Evolutionary conservation across 2,888 invertebrate genomes (phyloP), one percentile per base, ranked within the genome.

Genomic region (Thymelicus lineola): DNA sequence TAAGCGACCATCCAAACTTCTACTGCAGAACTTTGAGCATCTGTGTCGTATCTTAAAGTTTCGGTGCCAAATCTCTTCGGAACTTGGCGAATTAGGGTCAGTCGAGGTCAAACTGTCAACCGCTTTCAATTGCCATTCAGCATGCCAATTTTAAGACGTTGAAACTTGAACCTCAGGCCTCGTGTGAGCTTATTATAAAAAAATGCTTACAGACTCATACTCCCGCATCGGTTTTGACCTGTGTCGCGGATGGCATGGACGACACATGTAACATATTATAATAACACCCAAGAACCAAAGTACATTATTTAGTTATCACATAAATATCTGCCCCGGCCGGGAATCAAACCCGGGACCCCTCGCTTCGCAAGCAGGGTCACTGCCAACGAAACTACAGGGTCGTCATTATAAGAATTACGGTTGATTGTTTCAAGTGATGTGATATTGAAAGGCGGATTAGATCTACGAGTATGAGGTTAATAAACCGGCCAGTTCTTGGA

Each of bases 81-180:
- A 68, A 62, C 55, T 68, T 55, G 45, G 61, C 35, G 55, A 62
- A 68, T 68, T 68, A 68, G 45, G 68, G 68, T 62, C 62, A 68
- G 55, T 15, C 35, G 35, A 57, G 61, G 62, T 55, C 68, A 68
- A 45, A 53, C 57, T 20, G 58, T 50, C 55, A 57, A 57, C 55
- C 65, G 57, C 28, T 68, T 62, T 68, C 68, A 68, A 68, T 62
- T 62, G 46, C 46, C 38, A 68, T 68, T 62, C 62, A 62, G 46
- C 62, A 53, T 68, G 68, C 55, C 68, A 68, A 62, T 68, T 62
- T 15, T 62, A 55, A 62, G 68, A 36, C 53, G 59, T 42, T 60
- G 55, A 61, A 55, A 65, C 45, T 45, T 65, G 28, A 64, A 63
- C 55, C 20, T 14, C 36, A 53, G 50, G 48, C 35, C 63, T 50